Base-by-base conservation (phyloP, 1,140 invertebrate genomes). In the Portunus trituberculatus region DNA sequence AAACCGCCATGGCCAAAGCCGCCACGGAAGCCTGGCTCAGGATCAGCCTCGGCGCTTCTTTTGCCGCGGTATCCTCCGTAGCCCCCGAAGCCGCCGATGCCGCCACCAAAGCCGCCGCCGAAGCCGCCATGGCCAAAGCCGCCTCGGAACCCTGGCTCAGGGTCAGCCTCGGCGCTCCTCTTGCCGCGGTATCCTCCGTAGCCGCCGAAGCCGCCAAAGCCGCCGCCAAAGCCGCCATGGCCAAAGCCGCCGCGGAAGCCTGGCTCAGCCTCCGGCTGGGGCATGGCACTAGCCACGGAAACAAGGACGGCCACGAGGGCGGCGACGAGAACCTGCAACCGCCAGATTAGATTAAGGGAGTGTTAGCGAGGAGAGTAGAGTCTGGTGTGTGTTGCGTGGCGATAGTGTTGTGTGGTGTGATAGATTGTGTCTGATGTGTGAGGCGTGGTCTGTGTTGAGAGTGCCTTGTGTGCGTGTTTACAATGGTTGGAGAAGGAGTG, bases 161-260 rank as follows among this genome's bases (percentile, higher is more conserved):
- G 67, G 67, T 76, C 67, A 76, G 67, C 67, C 67, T 76, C 67
- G 67, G 67, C 67, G 67, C 67, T 76, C 25, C 67, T 76, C 67
- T 76, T 76, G 67, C 67, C 67, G n/a, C 67, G 67, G 67, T 76
- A 76, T 2, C 67, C 67, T 7, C 67, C 67, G 20, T 20, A 76
- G 67, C 67, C 67, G 67, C 67, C 67, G 16, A 59, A 59, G 12
- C 52, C 52, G 52, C 52, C 52, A 14, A 59, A 59, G 52, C 52
- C 52, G 12, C 52, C 52, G 52, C 20, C n/a, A 10, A 59, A 59
- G 12, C 52, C 52, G 52, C 52, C 52, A 10, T 59, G 52, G 67
- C 67, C 67, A 76, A 76, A 76, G 52, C 67, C 67, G 67, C 67
- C 67, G 67, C 67, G 20, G 67, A 76, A 76, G 67, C 67, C 67